Evolutionary conservation across 2,797 vertebrate species (phyloP).

Genomic region (Coreius guichenoti): DNA sequence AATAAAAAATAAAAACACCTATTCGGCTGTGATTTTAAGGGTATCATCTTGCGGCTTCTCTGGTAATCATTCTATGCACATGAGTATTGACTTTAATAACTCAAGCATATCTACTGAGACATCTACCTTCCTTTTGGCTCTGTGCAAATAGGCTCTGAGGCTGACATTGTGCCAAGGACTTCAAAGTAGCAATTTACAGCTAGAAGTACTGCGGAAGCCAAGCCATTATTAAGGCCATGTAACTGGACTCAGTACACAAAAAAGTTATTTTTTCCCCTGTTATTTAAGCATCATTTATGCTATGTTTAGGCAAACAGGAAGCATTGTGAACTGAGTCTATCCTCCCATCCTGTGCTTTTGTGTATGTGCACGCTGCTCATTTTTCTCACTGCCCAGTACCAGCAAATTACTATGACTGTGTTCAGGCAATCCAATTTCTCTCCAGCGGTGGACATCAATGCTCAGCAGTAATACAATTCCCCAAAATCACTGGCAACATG

Average conservation of each 20-base stretch:
- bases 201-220: background rate
- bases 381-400: constrained; percentile 37
- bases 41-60: background rate
- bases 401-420: constrained; percentile 52
- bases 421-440: constrained; percentile 61
- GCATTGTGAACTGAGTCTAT: background rate
- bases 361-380: constrained; percentile 2
- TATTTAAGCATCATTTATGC: background rate
- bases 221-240: constrained; percentile 12
- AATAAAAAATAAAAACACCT: background rate
- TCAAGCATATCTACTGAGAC: constrained; percentile 23
- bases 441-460: constrained; percentile 35
- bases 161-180: constrained; percentile 12
- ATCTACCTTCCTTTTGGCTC: background rate
- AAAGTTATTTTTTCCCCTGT: background rate
- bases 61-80: constrained; percentile 8
- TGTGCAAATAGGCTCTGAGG: background rate
- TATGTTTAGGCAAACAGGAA: background rate
- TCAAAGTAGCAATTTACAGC: constrained; percentile 20
- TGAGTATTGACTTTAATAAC: constrained; percentile 11
- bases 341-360: background rate
- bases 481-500: constrained; percentile 37
- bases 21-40: background rate
- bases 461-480: constrained; percentile 53
- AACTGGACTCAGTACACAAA: background rate